Evolutionary conservation across 2,113 vertebrate species (phyloP), one percentile per base, ranked within the genome.

Genomic region (Equus quagga): DNA sequence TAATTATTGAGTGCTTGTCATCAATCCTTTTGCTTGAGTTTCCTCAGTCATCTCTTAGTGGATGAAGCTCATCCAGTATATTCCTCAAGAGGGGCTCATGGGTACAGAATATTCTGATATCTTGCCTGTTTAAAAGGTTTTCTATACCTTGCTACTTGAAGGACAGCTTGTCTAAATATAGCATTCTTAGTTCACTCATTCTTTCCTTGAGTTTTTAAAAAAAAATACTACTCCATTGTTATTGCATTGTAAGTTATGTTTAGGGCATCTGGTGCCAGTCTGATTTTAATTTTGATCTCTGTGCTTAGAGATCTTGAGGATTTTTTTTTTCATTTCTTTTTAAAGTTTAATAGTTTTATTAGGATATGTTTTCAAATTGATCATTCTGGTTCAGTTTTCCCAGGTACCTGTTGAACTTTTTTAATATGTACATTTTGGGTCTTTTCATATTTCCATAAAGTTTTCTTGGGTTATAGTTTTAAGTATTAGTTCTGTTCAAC

Each of bases 391-490:
- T 73, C 73, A n/a, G 6, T 80, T 91, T 96, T 46, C n/a, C 51
- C 24, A 33, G 36, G 36, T 90, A 58, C 31, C 58, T 73, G 3
- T 80, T 85, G 46, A 24, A n/a, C 23, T 12, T 41, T 85, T 86
- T 80, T 13, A 65, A 0, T 56, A 36, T 49, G 14, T 69, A 31
- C 23, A 15, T 56, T 31, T 96, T 31, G 58, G 18, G 24, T 72
- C 17, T 51, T 62, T 91, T 72, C 62, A 91, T 73, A 72, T 54
- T 86, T 73, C 56, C 46, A 80, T 36, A 44, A 85, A 80, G 36
- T 58, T 94, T 58, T 80, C 95, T 73, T 85, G 36, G 58, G 51
- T 56, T 65, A 58, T 65, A 24, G 46, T 90, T 93, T 85, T 79
- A 85, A 84, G 12, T 49, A 67, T 58, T 80, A 31, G 75, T 70